Evolutionary conservation across 2,888 invertebrate species (phyloP).

Genomic region (Heteropelma amictum): DNA sequence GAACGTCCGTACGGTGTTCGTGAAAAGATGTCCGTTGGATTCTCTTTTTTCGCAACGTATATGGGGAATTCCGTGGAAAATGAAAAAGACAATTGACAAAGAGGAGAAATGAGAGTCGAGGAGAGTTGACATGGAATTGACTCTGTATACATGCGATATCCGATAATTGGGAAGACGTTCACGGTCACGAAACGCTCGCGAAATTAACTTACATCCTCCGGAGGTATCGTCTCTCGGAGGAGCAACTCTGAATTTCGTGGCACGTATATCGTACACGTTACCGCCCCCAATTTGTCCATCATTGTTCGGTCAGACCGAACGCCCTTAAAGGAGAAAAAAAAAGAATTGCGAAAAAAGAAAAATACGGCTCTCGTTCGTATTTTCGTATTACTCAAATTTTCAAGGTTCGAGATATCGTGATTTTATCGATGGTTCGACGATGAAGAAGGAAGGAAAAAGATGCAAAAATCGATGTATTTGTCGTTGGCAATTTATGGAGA

Average conservation of each 20-base stretch:
- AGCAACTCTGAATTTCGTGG: conserved; percentile 19
- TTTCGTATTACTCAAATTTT: too few species aligned
- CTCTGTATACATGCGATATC: conserved; percentile 18
- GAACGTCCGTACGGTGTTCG: conserved; percentile 7
- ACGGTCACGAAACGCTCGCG: conserved; percentile 51
- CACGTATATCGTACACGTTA: conserved; percentile 13
- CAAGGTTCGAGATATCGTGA: too few species aligned
- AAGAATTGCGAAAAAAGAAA: neutral
- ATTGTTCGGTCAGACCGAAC: conserved; percentile 40
- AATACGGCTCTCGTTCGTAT: neutral
- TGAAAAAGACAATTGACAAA: neutral
- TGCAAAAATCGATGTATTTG: too few species aligned
- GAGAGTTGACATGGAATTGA: neutral
- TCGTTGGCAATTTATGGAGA: too few species aligned
- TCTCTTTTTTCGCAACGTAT: neutral
- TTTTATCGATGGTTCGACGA: too few species aligned
- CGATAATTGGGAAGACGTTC: conserved; percentile 56
- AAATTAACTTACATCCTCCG: conserved; percentile 53
- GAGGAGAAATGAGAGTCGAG: neutral
- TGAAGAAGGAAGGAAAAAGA: too few species aligned
- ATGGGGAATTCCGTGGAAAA: neutral
- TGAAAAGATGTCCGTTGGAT: conserved; percentile 28
- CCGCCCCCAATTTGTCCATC: conserved; percentile 54
- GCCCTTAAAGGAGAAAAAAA: conserved; percentile 17
- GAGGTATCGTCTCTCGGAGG: conserved; percentile 18